Conservation (phyloP, 2,888 invertebrate species). For the Lydus trimaculatus region DNA sequence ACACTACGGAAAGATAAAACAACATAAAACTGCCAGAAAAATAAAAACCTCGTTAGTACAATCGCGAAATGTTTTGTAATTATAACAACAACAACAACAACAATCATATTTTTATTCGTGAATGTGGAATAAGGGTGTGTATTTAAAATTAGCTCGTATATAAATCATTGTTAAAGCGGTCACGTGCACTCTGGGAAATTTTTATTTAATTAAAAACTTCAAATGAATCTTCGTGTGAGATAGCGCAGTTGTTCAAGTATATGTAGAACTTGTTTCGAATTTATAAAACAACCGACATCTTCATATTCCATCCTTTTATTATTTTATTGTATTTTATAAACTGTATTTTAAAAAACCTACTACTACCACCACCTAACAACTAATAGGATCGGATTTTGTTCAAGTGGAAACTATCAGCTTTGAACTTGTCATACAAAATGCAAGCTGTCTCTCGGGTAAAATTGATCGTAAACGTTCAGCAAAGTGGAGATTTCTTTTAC, state of each 20-base stretch:
- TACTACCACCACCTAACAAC: background rate
- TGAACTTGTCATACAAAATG: background rate
- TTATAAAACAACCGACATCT: background rate
- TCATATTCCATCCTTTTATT: background rate
- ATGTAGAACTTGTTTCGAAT: slow-evolving; percentile 39
- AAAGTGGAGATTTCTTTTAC: background rate
- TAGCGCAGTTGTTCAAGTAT: slow-evolving; percentile 36
- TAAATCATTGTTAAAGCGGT: slow-evolving; percentile 40
- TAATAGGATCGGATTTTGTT: background rate
- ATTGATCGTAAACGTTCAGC: background rate
- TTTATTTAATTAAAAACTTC: slow-evolving; percentile 54
- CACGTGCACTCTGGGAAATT: slow-evolving; percentile 41
- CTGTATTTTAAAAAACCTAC: background rate
- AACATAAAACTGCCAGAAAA: background rate
- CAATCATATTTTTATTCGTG: slow-evolving; percentile 19
- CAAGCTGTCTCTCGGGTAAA: background rate
- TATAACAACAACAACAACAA: slow-evolving; percentile 22
- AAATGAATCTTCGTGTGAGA: slow-evolving; percentile 52
- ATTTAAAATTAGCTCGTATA: slow-evolving; percentile 15
- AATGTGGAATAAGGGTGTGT: background rate
- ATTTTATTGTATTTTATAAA: background rate
- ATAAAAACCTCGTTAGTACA: slow-evolving; percentile 27
- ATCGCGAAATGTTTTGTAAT: slow-evolving; percentile 26
- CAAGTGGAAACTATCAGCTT: background rate
- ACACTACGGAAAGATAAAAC: background rate